Evolutionary conservation across 2,888 invertebrate species (phyloP), one percentile per base, ranked within the genome.

Genomic region (Eupithecia subfuscata): DNA sequence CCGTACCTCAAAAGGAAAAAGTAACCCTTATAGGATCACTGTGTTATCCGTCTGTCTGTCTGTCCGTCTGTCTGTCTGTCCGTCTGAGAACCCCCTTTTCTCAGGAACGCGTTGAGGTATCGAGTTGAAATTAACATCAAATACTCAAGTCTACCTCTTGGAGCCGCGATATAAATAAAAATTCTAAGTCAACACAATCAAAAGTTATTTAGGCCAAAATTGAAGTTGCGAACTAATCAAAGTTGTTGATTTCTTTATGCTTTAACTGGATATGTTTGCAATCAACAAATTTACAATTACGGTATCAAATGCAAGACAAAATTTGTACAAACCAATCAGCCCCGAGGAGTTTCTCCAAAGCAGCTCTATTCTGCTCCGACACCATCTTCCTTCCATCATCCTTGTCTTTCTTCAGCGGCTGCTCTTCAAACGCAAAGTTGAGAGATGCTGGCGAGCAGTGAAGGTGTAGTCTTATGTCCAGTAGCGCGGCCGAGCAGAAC

Each of bases 371-470:
- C 78, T 82, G 88, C 30, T 91, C 87, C 0, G 93, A 91, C 25
- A 93, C 79, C 60, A 82, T 90, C 43, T 82, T 86, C 67, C 88
- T 90, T 2, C 87, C 86, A 30, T 81, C 81, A 3, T 78, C 30
- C 12, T 79, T 80, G 37, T 83, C 82, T 14, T 65, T 71, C 22
- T 80, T 78, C 6, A 86, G 84, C 0, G 78, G 78, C 6, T 75
- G 81, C 2, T 76, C 69, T 52, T 91, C 90, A 2, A 91, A 25
- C 0, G 89, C 88, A 77, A 89, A 94, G 82, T 82, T 91, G 6
- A 95, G 80, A 0, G 95, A 88, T 0, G 92, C 89, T 14, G 95
- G 94, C 9, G 94, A 88, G 76, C 93, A 92, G 79, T 94, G 92
- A 5, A 95, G 80, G 60, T 94, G 93, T 37, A 94, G 83, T 25